Percentiles rank a stretch among this genome's conserved stretches.
phyloP scores from a whole-genome alignment of 2,113 vertebrate species.

The Syngnathoides biaculeatus region DNA sequence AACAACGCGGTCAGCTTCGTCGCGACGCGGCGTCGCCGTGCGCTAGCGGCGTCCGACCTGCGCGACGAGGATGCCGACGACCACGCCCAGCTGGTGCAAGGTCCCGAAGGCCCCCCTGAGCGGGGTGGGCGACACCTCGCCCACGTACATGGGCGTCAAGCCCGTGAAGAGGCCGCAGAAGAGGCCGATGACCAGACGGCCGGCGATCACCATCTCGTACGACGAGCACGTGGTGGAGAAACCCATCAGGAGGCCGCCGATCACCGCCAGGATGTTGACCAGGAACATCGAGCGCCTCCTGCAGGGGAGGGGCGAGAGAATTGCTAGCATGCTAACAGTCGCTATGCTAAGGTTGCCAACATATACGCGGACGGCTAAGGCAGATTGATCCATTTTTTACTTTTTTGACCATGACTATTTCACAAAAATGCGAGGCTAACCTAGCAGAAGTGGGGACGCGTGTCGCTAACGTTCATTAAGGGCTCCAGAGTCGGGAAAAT shows the following conservation, averaged over 20 bases:
- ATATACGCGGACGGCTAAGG: no score
- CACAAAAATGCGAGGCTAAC: no score
- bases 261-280: slow-evolving; percentile 80
- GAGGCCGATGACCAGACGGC: slow-evolving; percentile 84
- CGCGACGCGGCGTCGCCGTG: no score
- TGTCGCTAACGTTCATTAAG: no score
- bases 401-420: no score
- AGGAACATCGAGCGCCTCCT: slow-evolving; percentile 93
- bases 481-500: no score
- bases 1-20: background rate
- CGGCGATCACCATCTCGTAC: slow-evolving; percentile 89
- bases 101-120: slow-evolving; percentile 91
- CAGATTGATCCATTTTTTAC: no score
- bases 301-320: slow-evolving; percentile 15
- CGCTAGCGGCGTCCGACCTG: slow-evolving; percentile 74
- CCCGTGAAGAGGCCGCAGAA: slow-evolving; percentile 93
- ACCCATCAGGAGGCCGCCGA: slow-evolving; percentile 85
- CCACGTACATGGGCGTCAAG: slow-evolving; percentile 94
- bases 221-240: slow-evolving; percentile 79
- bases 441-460: no score
- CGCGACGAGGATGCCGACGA: slow-evolving; percentile 90
- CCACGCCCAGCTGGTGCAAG: slow-evolving; percentile 92
- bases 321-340: no score
- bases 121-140: slow-evolving; percentile 86
- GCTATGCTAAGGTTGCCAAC: no score